These are phyloP conservation scores for Heterocephalus glaber DNA, from an alignment of 2,113 vertebrate species.

Conservation along the genomic window DNA sequence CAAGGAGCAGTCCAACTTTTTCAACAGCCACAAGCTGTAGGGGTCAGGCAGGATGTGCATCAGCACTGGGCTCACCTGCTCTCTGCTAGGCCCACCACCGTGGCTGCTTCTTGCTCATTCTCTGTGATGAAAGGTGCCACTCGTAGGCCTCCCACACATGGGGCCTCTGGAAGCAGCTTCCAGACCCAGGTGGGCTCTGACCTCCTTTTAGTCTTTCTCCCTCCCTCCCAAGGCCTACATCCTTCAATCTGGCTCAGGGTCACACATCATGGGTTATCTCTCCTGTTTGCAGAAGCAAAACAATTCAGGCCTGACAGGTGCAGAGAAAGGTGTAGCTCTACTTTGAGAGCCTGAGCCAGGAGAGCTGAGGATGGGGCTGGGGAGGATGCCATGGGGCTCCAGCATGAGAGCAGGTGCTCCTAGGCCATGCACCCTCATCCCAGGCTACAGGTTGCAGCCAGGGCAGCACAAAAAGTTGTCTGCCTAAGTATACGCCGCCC, in stretches of 20 bases:
- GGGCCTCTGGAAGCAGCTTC: not conserved
- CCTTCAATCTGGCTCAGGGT: not conserved
- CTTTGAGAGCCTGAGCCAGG: not conserved
- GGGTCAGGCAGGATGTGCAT: accelerated
- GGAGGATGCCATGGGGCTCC: not conserved
- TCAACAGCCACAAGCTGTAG: not conserved
- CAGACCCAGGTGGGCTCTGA: not conserved
- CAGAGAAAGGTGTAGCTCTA: not conserved
- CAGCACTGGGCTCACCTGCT: not conserved
- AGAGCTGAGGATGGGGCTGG: too few relatives aligned
- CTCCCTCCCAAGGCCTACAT: not conserved
- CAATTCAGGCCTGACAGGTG: not conserved
- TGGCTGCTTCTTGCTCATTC: not conserved
- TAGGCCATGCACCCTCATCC: accelerated
- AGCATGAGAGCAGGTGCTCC: not conserved
- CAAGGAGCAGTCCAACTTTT: not conserved
- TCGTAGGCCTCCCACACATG: accelerated
- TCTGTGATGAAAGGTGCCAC: not conserved
- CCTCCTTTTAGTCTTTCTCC: not conserved
- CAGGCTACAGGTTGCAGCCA: not conserved
- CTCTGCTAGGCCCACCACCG: not conserved
- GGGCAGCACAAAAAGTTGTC: not conserved
- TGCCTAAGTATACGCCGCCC: not conserved
- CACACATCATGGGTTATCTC: not conserved
- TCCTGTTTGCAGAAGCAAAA: not conserved